These are phyloP conservation scores for Cataglyphis altisquamis DNA, from an alignment of 2,888 invertebrate genomes.

Conservation along the genomic window DNA sequence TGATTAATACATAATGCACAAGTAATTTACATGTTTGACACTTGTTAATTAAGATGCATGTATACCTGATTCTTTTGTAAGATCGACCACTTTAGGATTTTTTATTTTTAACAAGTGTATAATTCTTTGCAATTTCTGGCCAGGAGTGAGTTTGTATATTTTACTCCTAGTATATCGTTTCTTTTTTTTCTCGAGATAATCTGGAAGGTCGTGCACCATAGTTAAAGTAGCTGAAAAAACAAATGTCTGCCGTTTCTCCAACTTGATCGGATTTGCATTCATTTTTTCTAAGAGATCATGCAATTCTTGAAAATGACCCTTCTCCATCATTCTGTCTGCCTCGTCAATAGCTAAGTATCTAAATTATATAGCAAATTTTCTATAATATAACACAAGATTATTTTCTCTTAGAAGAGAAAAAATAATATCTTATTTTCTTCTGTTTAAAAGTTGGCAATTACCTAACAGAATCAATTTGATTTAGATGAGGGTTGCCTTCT, in stretches of 20 bases:
- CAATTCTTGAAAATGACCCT: constrained; percentile 97
- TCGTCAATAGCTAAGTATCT: constrained; percentile 98
- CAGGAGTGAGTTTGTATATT: constrained; percentile 90
- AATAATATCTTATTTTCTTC: background rate
- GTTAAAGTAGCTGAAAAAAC: constrained; percentile 99
- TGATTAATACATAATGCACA: background rate
- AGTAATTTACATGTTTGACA: background rate
- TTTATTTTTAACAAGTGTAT: constrained; percentile 94
- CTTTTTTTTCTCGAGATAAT: constrained; percentile 89
- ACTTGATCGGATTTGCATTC: constrained; percentile 90
- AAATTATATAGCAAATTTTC: constrained; percentile 47
- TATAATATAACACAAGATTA: background rate
- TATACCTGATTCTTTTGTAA: constrained; percentile 92
- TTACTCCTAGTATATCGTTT: constrained; percentile 86
- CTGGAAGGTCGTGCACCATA: constrained; percentile 94
- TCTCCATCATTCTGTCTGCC: constrained; percentile 99
- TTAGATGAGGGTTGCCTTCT: constrained; percentile 92
- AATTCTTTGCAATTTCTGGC: constrained; percentile 92
- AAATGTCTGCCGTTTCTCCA: constrained; percentile 93
- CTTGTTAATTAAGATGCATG: constrained; percentile 9
- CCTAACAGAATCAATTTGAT: constrained; percentile 91
- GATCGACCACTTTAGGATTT: constrained; percentile 97
- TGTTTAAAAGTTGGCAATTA: constrained; percentile 83
- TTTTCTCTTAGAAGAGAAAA: constrained; percentile 7
- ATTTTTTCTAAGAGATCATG: constrained; percentile 92